Evolutionary conservation across 2,797 vertebrate genomes (phyloP).

Genomic region (Halcyon leucocephala): DNA sequence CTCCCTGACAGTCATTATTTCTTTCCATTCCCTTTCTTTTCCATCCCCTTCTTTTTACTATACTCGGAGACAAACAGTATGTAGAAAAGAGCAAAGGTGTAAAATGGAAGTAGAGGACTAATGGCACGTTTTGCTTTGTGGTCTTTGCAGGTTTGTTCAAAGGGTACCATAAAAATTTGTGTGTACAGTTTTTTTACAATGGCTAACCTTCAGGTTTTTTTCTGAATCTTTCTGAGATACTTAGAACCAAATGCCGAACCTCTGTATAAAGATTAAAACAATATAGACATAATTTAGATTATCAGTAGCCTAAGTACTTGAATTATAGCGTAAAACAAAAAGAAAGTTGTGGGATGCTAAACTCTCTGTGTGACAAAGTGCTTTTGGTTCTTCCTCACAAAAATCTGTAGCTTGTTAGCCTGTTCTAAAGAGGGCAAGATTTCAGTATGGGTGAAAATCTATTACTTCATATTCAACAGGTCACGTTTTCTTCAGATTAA

Average conservation of each 20-base stretch:
- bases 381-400: neutral
- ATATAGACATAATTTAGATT: neutral
- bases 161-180: neutral
- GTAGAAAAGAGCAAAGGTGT: neutral
- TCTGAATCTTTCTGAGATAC: neutral
- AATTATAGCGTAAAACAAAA: neutral
- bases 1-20: neutral
- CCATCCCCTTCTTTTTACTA: neutral
- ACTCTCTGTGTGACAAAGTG: neutral
- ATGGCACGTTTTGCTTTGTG: neutral
- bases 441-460: neutral
- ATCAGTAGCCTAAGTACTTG: neutral
- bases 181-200: neutral
- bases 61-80: neutral
- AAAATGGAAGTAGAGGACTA: neutral
- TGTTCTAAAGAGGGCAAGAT: neutral
- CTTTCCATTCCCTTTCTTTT: neutral
- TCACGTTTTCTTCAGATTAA: neutral
- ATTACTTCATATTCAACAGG: constrained; percentile 17
- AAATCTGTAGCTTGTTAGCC: neutral
- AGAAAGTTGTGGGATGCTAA: neutral
- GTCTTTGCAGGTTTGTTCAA: neutral
- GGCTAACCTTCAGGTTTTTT: neutral
- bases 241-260: neutral
- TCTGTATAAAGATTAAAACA: neutral